phyloP scores from a whole-genome alignment of 2,888 invertebrate species.

The Andrena trimmerana region DNA sequence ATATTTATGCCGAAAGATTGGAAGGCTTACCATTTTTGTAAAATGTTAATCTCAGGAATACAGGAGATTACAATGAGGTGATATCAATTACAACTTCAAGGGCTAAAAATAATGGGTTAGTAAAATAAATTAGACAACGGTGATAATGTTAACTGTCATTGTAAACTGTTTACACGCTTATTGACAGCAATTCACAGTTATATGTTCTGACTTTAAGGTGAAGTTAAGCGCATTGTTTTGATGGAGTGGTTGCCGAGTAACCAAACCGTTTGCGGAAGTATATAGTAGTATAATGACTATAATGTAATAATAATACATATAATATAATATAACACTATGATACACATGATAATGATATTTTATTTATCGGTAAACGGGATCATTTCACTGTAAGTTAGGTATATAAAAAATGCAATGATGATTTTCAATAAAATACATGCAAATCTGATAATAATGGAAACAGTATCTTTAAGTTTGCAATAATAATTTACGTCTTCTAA shows the following conservation, averaged over 20 bases:
- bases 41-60: slow-evolving; percentile 18
- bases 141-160: slow-evolving; percentile 11
- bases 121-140: slow-evolving; percentile 27
- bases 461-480: slow-evolving; percentile 8
- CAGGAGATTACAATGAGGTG: neutral
- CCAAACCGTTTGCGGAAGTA: slow-evolving; percentile 6
- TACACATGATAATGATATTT: slow-evolving; percentile 17
- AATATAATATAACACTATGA: neutral
- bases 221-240: slow-evolving; percentile 42
- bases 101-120: slow-evolving; percentile 12
- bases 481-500: slow-evolving; percentile 14
- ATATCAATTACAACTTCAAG: slow-evolving; percentile 1
- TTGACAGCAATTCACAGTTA: slow-evolving; percentile 1
- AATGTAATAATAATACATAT: too few relatives aligned
- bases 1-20: neutral
- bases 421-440: slow-evolving; percentile 36
- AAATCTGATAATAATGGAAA: slow-evolving; percentile 6
- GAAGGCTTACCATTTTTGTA: slow-evolving; percentile 60
- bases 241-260: slow-evolving; percentile 52
- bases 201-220: neutral
- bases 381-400: slow-evolving; percentile 23
- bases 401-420: slow-evolving; percentile 16
- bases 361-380: slow-evolving; percentile 3
- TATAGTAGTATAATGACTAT: too few relatives aligned
- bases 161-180: slow-evolving; percentile 26